phyloP scores from a whole-genome alignment of 2,888 invertebrate genomes.

The Parasteatoda lunata region DNA sequence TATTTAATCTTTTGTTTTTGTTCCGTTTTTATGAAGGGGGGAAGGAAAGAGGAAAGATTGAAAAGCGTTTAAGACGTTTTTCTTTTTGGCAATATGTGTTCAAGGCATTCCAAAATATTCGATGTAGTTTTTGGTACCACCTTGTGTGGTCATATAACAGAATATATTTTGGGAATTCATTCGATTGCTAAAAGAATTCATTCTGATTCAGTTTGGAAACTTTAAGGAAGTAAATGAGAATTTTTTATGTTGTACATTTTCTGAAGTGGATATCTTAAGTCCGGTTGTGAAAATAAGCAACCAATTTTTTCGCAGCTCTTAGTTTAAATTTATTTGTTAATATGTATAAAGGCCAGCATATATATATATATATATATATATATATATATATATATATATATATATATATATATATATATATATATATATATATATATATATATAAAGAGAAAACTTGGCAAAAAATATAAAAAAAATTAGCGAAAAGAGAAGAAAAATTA shows the following conservation, averaged over 20 bases:
- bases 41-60: conserved; percentile 34
- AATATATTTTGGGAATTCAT: too few species aligned
- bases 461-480: too few species aligned
- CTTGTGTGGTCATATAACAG: too few species aligned
- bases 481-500: too few species aligned
- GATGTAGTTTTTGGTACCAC: neutral
- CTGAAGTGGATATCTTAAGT: neutral
- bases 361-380: neutral
- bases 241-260: too few species aligned
- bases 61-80: conserved; percentile 37
- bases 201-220: too few species aligned
- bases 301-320: neutral
- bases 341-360: neutral
- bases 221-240: too few species aligned
- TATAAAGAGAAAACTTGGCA: too few species aligned
- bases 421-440: too few species aligned
- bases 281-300: neutral
- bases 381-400: too few species aligned
- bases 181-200: too few species aligned
- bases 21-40: neutral
- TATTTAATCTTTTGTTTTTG: conserved; percentile 5
- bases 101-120: neutral
- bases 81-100: neutral
- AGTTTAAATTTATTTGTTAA: neutral
- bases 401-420: too few species aligned